phyloP scores from a whole-genome alignment of 2,888 invertebrate species.

The Coremacera marginata region DNA sequence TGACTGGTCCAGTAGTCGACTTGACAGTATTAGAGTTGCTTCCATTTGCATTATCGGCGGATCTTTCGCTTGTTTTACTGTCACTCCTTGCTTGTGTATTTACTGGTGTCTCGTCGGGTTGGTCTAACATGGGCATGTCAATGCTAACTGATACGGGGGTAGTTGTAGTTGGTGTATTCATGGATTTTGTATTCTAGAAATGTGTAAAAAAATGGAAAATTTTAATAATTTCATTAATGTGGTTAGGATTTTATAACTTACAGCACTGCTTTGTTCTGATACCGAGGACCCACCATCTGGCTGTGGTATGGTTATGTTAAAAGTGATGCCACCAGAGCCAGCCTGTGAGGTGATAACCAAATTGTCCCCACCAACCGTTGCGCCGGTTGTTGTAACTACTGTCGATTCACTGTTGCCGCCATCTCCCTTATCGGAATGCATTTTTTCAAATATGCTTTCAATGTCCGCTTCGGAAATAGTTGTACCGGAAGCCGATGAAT shows the following conservation, averaged over 20 bases:
- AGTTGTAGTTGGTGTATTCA: conserved; percentile 51
- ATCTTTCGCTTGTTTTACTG: conserved; percentile 27
- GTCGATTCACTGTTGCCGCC: conserved; percentile 51
- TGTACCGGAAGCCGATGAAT: conserved; percentile 45
- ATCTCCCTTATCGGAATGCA: conserved; percentile 69
- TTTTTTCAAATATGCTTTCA: conserved; percentile 70
- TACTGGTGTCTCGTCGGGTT: conserved; percentile 61
- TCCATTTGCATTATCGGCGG: conserved; percentile 30
- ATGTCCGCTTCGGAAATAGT: conserved; percentile 66
- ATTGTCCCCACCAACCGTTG: conserved; percentile 57
- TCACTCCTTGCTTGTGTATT: conserved; percentile 38
- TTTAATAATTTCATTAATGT: conserved; percentile 2
- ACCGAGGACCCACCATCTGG: conserved; percentile 54
- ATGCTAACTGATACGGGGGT: conserved; percentile 67
- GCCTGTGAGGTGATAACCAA: conserved; percentile 69
- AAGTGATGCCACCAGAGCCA: conserved; percentile 68
- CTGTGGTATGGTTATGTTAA: conserved; percentile 69
- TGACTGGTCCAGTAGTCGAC: conserved; percentile 61
- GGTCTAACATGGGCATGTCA: conserved; percentile 69
- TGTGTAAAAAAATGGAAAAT: background rate
- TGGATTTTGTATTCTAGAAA: conserved; percentile 51
- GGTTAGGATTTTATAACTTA: conserved; percentile 36
- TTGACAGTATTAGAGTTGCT: conserved; percentile 39
- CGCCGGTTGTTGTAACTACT: conserved; percentile 45
- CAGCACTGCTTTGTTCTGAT: conserved; percentile 48